These are phyloP conservation scores for Neostethus bicornis DNA, from an alignment of 2,797 vertebrate genomes.

Conservation along the genomic window DNA sequence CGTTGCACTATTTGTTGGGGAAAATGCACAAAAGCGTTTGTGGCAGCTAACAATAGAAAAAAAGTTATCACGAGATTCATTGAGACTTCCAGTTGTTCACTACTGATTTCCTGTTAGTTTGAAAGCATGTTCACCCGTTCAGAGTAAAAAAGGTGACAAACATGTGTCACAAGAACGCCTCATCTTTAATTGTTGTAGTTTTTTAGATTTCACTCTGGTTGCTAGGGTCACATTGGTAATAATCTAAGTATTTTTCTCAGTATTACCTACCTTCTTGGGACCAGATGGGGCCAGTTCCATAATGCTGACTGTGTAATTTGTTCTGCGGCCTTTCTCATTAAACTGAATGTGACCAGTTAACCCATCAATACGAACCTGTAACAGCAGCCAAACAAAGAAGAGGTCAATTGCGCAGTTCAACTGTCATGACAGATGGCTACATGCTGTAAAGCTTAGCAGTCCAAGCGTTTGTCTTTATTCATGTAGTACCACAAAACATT, in stretches of 20 bases:
- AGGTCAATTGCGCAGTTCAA: background rate
- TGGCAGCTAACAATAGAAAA: too few species aligned
- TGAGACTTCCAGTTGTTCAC: too few species aligned
- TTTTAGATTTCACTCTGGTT: background rate
- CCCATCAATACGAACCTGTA: conserved; percentile 93
- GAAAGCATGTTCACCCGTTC: too few species aligned
- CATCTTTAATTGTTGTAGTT: too few species aligned
- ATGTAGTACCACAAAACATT: conserved; percentile 5
- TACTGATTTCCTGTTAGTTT: too few species aligned
- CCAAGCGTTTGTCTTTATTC: conserved; percentile 5
- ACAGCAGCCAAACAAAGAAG: conserved; percentile 28
- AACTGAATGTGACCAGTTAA: conserved; percentile 98
- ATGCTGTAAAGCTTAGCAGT: conserved; percentile 12
- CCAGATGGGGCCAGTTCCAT: conserved; percentile 94
- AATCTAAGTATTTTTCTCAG: background rate
- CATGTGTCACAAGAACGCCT: too few species aligned
- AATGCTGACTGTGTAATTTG: conserved; percentile 94
- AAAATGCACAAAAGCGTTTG: too few species aligned
- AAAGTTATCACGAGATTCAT: too few species aligned
- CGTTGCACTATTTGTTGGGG: too few species aligned
- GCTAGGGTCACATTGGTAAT: background rate
- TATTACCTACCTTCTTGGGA: conserved; percentile 93
- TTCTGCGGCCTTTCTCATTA: conserved; percentile 95
- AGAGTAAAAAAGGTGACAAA: too few species aligned
- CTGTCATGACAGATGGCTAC: conserved; percentile 8